Conservation (phyloP, 2,797 vertebrate species). For the Micropoecilia bifurca region DNA sequence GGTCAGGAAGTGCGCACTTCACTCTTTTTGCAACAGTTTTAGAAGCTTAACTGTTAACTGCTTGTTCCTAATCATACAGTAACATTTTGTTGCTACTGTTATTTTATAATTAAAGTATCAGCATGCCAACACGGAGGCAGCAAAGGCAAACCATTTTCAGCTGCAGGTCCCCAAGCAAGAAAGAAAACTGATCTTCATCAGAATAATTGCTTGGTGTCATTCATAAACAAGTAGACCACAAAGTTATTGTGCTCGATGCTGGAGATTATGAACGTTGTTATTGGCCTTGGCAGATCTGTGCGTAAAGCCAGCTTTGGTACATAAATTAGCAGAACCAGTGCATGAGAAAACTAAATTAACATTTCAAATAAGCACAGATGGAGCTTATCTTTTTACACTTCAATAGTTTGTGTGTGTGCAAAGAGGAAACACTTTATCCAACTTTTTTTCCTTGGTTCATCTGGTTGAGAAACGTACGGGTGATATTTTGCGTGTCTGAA, state of each 20-base stretch:
- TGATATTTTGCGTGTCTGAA: conserved; percentile 38
- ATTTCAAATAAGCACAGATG: conserved; percentile 70
- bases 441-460: conserved; percentile 54
- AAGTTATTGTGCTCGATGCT: conserved; percentile 67
- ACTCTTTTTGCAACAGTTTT: conserved; percentile 52
- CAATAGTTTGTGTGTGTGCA: conserved; percentile 52
- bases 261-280: conserved; percentile 63
- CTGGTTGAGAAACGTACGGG: conserved; percentile 28
- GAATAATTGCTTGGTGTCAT: conserved; percentile 72
- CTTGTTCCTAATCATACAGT: conserved; percentile 40
- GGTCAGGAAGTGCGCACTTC: conserved; percentile 76
- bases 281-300: conserved; percentile 70
- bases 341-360: conserved; percentile 68
- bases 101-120: conserved; percentile 43
- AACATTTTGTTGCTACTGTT: conserved; percentile 40
- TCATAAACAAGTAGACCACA: conserved; percentile 67
- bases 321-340: conserved; percentile 77
- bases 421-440: conserved; percentile 55
- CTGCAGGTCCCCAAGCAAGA: conserved; percentile 37
- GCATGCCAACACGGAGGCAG: conserved; percentile 17
- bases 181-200: conserved; percentile 70
- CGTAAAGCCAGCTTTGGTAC: conserved; percentile 66
- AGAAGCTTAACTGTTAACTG: conserved; percentile 47
- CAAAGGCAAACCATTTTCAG: conserved; percentile 42
- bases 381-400: conserved; percentile 68